phyloP scores from a whole-genome alignment of 2,888 invertebrate genomes.

The Scelioninae gen. 1 region DNA sequence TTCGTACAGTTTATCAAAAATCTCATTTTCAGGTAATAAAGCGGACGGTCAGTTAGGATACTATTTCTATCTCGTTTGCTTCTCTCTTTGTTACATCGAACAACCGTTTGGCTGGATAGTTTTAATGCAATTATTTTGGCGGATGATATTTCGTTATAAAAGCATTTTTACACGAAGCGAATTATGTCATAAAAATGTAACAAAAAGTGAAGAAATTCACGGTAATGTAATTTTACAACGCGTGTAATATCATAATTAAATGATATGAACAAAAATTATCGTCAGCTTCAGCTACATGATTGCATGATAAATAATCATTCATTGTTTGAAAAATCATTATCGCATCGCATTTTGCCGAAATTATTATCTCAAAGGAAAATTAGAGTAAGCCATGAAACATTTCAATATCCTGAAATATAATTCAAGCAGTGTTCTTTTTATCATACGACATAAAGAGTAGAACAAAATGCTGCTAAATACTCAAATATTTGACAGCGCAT shows the following conservation, averaged over 20 bases:
- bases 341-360: too few species aligned
- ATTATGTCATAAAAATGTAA: conserved; percentile 17
- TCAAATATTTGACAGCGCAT: conserved; percentile 46
- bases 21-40: conserved; percentile 23
- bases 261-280: background rate
- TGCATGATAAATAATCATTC: background rate
- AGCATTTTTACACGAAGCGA: conserved; percentile 26
- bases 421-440: conserved; percentile 1
- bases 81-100: conserved; percentile 14
- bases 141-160: conserved; percentile 39
- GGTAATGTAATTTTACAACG: conserved; percentile 13
- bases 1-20: conserved; percentile 19
- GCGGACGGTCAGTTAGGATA: background rate
- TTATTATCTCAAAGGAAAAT: too few species aligned
- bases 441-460: conserved; percentile 20
- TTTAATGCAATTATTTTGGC: conserved; percentile 35
- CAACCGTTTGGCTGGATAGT: conserved; percentile 18
- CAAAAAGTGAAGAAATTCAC: conserved; percentile 10
- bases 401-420: background rate
- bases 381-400: background rate
- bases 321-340: background rate
- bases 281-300: too few species aligned
- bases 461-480: conserved; percentile 49
- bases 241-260: conserved; percentile 11
- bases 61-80: conserved; percentile 5